These are phyloP conservation scores for Scophthalmus maximus DNA, from an alignment of 2,113 vertebrate genomes.

Conservation along the genomic window DNA sequence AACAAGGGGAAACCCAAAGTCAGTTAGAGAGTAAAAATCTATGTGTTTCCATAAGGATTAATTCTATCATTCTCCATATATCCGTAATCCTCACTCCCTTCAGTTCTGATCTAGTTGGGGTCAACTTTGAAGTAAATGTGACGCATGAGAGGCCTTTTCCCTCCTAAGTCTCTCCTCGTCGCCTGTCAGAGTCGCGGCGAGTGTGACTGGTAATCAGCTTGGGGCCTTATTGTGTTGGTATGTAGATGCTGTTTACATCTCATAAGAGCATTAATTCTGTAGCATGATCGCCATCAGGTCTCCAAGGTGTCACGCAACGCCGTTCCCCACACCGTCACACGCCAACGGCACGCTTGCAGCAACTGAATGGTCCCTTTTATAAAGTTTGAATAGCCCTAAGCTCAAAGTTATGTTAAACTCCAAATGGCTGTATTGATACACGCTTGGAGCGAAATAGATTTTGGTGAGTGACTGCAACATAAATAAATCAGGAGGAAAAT, in stretches of 20 bases:
- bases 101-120: conserved; percentile 40
- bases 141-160: conserved; percentile 37
- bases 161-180: conserved; percentile 27
- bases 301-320: conserved; percentile 52
- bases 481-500: background rate
- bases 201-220: conserved; percentile 75
- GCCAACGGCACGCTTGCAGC: no score
- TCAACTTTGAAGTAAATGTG: conserved; percentile 49
- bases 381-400: background rate
- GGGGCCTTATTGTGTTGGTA: conserved; percentile 53
- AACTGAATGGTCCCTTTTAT: background rate
- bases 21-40: conserved; percentile 10
- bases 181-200: conserved; percentile 43
- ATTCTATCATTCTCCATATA: conserved; percentile 14
- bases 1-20: conserved; percentile 7
- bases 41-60: conserved; percentile 7
- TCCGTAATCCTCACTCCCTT: conserved; percentile 18
- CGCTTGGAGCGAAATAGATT: conserved; percentile 1
- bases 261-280: conserved; percentile 62
- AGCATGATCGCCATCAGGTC: conserved; percentile 44
- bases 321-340: conserved; percentile 16
- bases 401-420: conserved; percentile 8
- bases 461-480: background rate
- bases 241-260: conserved; percentile 66
- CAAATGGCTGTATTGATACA: conserved; percentile 4